Percentiles rank a stretch among this genome's conserved stretches.
phyloP scores from a whole-genome alignment of 2,113 vertebrate genomes.

The Oreocharis arfaki region DNA sequence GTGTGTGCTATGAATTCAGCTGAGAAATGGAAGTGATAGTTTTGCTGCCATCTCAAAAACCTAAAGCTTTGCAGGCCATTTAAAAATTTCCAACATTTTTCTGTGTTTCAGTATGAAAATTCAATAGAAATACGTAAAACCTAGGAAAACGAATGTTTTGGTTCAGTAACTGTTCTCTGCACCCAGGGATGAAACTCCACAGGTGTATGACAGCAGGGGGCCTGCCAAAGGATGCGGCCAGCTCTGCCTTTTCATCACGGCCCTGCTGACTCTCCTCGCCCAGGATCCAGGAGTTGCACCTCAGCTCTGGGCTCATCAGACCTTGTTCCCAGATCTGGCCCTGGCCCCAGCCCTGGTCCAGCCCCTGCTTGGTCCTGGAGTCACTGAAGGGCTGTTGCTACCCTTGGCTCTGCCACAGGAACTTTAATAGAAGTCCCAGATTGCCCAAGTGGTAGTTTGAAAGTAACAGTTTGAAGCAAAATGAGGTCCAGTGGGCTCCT shows the following conservation, averaged over 20 bases:
- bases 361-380: accelerated
- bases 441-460: neutral
- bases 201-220: neutral
- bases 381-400: neutral
- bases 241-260: accelerated
- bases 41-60: neutral
- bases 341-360: neutral
- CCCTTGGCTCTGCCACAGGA: neutral
- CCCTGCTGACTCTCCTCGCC: accelerated
- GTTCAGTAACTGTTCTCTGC: neutral
- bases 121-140: neutral
- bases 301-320: neutral
- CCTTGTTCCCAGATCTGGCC: neutral
- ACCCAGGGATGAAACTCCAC: neutral
- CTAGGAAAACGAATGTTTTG: neutral
- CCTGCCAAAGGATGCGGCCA: neutral
- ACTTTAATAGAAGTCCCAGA: neutral
- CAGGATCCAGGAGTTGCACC: neutral
- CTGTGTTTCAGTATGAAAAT: neutral
- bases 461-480: neutral
- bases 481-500: neutral
- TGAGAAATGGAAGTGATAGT: neutral
- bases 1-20: neutral
- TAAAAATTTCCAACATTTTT: neutral
- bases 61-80: neutral